phyloP scores from a whole-genome alignment of 2,888 invertebrate species.

The Agonopterix subpropinquella region DNA sequence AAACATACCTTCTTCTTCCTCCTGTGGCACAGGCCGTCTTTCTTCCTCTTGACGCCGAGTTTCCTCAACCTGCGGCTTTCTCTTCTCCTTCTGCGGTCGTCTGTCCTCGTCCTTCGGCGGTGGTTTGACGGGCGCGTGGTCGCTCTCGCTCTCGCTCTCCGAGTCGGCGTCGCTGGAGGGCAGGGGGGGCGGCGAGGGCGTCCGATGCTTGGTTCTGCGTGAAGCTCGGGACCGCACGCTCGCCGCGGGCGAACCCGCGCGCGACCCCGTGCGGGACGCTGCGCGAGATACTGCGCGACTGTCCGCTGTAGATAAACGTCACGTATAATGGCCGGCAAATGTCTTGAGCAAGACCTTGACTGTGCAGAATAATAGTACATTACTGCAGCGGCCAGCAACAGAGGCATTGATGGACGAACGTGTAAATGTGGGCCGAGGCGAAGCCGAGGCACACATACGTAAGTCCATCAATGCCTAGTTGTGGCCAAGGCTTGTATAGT shows the following conservation, averaged over 20 bases:
- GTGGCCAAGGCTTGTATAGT: too few relatives aligned
- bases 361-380: too few relatives aligned
- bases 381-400: too few relatives aligned
- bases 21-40: background rate
- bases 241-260: conserved; percentile 80
- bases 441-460: too few relatives aligned
- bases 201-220: conserved; percentile 55
- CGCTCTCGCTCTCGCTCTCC: conserved; percentile 64
- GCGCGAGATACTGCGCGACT: conserved; percentile 63
- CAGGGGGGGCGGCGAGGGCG: conserved; percentile 58
- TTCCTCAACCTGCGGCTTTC: background rate
- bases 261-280: conserved; percentile 77
- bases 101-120: background rate
- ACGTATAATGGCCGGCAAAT: too few relatives aligned
- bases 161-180: conserved; percentile 78
- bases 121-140: conserved; percentile 15
- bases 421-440: too few relatives aligned
- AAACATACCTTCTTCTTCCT: too few relatives aligned
- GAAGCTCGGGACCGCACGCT: conserved; percentile 83
- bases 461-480: too few relatives aligned
- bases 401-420: too few relatives aligned
- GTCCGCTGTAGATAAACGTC: conserved; percentile 49
- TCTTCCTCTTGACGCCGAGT: background rate
- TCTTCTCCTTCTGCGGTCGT: background rate
- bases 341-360: too few relatives aligned